Evolutionary conservation across 2,888 invertebrate genomes (phyloP).

Genomic region (Himalopsyche tibetana): DNA sequence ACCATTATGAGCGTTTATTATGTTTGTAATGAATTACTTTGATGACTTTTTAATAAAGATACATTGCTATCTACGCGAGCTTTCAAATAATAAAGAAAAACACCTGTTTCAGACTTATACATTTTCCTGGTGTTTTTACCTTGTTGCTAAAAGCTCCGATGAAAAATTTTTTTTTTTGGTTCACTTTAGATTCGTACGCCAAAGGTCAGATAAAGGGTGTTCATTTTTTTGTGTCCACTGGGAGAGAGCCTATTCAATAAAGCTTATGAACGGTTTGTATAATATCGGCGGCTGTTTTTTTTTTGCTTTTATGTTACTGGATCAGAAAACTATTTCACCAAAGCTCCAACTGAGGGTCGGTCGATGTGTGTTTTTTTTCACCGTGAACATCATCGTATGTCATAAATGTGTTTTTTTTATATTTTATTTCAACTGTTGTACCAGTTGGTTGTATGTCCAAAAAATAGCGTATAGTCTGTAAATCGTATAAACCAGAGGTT

Average conservation of each 20-base stretch:
- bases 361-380: too few relatives aligned
- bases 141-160: slow-evolving; percentile 6
- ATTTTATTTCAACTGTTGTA: too few relatives aligned
- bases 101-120: not conserved
- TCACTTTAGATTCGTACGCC: not conserved
- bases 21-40: too few relatives aligned
- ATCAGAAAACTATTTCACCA: not conserved
- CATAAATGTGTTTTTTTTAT: too few relatives aligned
- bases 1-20: too few relatives aligned
- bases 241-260: slow-evolving; percentile 32
- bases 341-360: not conserved
- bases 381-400: too few relatives aligned
- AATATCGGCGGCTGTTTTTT: not conserved
- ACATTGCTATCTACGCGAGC: not conserved
- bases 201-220: slow-evolving; percentile 12
- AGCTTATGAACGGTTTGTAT: not conserved
- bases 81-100: slow-evolving; percentile 6
- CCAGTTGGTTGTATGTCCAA: too few relatives aligned
- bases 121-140: slow-evolving; percentile 17
- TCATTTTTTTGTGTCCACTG: not conserved
- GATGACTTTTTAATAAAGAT: too few relatives aligned
- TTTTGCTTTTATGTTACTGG: not conserved
- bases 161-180: not conserved
- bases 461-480: too few relatives aligned
- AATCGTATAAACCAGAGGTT: too few relatives aligned